Base-by-base conservation (phyloP, 2,113 vertebrate species). In the Muntiacus muntjak region DNA sequence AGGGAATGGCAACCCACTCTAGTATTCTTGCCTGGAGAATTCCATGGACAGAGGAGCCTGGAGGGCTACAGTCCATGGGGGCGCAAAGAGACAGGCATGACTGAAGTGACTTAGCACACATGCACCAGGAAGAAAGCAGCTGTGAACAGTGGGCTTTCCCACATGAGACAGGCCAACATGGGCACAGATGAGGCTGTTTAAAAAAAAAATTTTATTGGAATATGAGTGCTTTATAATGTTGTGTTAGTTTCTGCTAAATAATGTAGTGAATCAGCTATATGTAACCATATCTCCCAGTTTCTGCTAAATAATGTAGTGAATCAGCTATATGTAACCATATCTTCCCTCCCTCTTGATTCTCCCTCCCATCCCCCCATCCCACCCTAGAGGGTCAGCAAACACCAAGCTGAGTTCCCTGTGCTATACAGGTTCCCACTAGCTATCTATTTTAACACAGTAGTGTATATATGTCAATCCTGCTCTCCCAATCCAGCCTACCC, bases 11-110 rank as follows among this genome's bases (percentile, higher is more conserved):
- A 36, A 5, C 33, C 33, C 64, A 67, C 64, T 36, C 33, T 10
- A 5, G n/a, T 67, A 67, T 67, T 10, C 64, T 67, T 67, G 64
- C 67, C n/a, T 71, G n/a, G n/a, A 23, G 67, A 71, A 71, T 12
- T 23, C 19, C n/a, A 23, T 40, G 19, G 67, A 23, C 67, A 71
- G 67, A 71, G 67, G 67, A 23, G 19, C 67, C 67, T 71, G 67
- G 67, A 71, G n/a, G n/a, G n/a, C 19, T 71, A 6, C 67, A 36
- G 67, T 71, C n/a, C 19, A 1, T 71, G 67, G 19, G 17, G n/a
- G 36, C 0, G 0, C 10, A 71, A 40, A 40, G 36, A 71, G 67
- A 40, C 0, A 1, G 67, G n/a, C 67, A 71, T 0, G 10, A 71
- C 67, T 71, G n/a, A 71, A 71, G 67, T 0, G 1, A 40, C n/a